Evolutionary conservation across 2,113 vertebrate species (phyloP).

Genomic region (Platichthys stellatus): DNA sequence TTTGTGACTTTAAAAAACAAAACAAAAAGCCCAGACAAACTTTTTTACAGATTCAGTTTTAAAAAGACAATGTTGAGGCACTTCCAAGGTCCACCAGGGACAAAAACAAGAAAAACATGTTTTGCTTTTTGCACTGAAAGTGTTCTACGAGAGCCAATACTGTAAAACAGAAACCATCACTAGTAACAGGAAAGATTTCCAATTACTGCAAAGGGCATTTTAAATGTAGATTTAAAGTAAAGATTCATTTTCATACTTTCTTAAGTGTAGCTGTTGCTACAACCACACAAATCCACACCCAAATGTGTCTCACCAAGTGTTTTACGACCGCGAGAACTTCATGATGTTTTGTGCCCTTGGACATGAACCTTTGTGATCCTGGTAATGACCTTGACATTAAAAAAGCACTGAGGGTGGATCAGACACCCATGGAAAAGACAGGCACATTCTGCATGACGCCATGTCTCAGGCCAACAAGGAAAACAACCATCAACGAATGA

Average conservation of each 20-base stretch:
- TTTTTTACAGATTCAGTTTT: not conserved
- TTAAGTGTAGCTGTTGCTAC: not conserved
- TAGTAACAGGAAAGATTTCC: not conserved
- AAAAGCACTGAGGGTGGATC: conserved; percentile 35
- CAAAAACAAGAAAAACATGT: not conserved
- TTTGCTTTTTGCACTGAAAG: not conserved
- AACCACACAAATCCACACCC: conserved; percentile 16
- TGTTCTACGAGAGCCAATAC: not conserved
- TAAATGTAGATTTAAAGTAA: too few species aligned
- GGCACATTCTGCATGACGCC: conserved; percentile 39
- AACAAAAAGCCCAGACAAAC: not conserved
- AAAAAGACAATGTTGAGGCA: not conserved
- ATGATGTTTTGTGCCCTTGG: conserved; percentile 41
- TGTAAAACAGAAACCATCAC: not conserved
- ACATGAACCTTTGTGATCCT: conserved; percentile 52
- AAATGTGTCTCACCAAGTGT: conserved; percentile 22
- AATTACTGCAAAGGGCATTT: not conserved
- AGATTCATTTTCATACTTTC: not conserved
- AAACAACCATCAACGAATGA: conserved; percentile 63
- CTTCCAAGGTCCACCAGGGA: too few species aligned
- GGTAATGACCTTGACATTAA: conserved; percentile 64
- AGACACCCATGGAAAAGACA: conserved; percentile 43
- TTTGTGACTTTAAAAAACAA: not conserved
- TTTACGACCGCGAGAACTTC: conserved; percentile 37
- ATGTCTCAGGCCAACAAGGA: conserved; percentile 56